Evolutionary conservation across 2,888 invertebrate species (phyloP).

Genomic region (Thymelicus acteon): DNA sequence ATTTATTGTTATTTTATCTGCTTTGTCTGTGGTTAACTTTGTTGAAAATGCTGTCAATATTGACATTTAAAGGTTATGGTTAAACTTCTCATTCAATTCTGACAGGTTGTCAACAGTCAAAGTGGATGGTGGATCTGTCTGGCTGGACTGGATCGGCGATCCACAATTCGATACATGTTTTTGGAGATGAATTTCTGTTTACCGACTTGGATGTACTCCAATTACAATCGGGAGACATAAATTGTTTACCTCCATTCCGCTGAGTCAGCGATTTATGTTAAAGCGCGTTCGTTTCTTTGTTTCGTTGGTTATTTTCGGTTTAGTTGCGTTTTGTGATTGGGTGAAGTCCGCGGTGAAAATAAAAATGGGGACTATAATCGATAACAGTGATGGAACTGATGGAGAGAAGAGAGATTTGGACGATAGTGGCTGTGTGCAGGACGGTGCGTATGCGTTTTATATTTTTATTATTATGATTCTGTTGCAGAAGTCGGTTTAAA

Average conservation of each 20-base stretch:
- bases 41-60: too few relatives aligned
- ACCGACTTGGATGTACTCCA: slow-evolving; percentile 62
- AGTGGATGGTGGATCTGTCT: not conserved
- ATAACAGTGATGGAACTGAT: slow-evolving; percentile 51
- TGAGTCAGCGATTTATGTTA: slow-evolving; percentile 50
- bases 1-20: too few relatives aligned
- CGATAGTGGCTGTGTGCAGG: slow-evolving; percentile 65
- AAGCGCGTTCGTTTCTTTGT: slow-evolving; percentile 57
- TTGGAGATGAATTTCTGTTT: slow-evolving; percentile 41
- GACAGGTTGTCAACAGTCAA: not conserved
- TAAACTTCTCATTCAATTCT: too few relatives aligned
- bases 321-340: slow-evolving; percentile 35
- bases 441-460: slow-evolving; percentile 53
- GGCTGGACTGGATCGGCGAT: too few relatives aligned
- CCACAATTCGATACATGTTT: slow-evolving; percentile 39
- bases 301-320: slow-evolving; percentile 49
- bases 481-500: slow-evolving; percentile 11
- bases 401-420: slow-evolving; percentile 52
- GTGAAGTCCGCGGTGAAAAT: slow-evolving; percentile 26
- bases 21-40: too few relatives aligned
- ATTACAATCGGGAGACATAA: slow-evolving; percentile 49
- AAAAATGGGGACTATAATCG: slow-evolving; percentile 60
- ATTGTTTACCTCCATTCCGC: slow-evolving; percentile 54
- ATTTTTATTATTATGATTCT: slow-evolving; percentile 1
- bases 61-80: too few relatives aligned